A percentile compares a stretch with the other conserved stretches of the same genome.
These are phyloP conservation scores for Cheilosia urbana DNA, from an alignment of 2,888 invertebrate genomes.

Conservation along the genomic window DNA sequence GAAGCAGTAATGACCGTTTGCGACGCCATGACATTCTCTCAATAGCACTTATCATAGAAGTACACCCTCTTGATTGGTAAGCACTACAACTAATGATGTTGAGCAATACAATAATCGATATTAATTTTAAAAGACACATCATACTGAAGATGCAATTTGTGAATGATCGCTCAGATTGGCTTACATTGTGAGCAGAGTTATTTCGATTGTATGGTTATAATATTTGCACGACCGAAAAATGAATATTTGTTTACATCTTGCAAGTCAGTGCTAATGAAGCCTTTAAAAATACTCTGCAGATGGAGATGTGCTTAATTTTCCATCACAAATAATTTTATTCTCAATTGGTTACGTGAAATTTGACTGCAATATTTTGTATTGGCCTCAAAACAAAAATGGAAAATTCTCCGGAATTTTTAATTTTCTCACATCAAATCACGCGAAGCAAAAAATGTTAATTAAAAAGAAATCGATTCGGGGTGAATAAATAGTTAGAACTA, in stretches of 20 bases:
- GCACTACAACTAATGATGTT: neutral
- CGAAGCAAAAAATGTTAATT: no score
- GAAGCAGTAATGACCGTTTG: constrained; percentile 37
- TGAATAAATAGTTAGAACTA: no score
- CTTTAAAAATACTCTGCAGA: neutral
- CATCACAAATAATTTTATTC: no score
- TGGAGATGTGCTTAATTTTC: neutral
- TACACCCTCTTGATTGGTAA: neutral
- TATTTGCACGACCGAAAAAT: neutral
- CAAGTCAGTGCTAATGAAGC: neutral
- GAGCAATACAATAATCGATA: neutral
- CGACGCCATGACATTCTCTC: neutral
- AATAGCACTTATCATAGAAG: neutral
- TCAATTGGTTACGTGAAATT: no score
- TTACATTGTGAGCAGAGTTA: neutral
- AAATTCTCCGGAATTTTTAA: no score
- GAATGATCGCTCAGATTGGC: neutral
- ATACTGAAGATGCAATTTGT: neutral
- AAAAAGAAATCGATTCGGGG: no score
- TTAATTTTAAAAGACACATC: neutral
- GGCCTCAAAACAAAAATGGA: no score
- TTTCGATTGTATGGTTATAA: neutral
- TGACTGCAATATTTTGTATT: no score
- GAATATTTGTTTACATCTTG: neutral
- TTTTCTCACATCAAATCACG: no score